Conservation (phyloP, 2,888 invertebrate genomes). For the Thecocarcelia acutangulata region DNA sequence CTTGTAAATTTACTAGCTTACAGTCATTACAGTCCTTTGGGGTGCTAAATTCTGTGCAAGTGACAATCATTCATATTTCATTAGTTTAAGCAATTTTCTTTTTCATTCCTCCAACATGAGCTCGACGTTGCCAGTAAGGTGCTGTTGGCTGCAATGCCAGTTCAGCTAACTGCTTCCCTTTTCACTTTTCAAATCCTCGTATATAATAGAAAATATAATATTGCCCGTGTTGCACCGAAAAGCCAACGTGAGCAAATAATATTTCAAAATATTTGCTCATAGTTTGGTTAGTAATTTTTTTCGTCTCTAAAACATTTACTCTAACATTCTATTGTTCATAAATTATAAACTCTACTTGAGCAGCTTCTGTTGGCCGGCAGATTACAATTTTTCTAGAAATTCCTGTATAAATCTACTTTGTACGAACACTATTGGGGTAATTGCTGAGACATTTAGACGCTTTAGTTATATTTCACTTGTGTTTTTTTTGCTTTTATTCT, state of each 20-base stretch:
- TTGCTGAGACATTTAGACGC: conserved; percentile 59
- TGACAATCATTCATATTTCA: conserved; percentile 66
- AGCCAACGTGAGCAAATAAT: conserved; percentile 61
- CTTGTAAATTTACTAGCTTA: not conserved
- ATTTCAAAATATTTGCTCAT: conserved; percentile 66
- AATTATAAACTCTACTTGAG: conserved; percentile 55
- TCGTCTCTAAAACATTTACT: conserved; percentile 14
- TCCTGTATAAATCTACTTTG: conserved; percentile 11
- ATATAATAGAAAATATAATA: not conserved
- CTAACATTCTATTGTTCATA: conserved; percentile 61
- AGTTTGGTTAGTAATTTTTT: conserved; percentile 56
- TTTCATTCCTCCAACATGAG: not conserved
- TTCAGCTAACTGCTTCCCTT: not conserved
- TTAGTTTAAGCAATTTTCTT: conserved; percentile 35
- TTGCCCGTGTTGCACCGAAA: not conserved
- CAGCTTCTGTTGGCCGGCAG: conserved; percentile 5
- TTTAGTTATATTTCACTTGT: conserved; percentile 10
- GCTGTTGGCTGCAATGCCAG: too few species aligned
- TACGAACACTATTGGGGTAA: conserved; percentile 36
- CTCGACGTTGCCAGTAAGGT: conserved; percentile 20
- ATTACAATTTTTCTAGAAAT: not conserved
- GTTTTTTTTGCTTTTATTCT: not conserved
- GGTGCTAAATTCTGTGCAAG: conserved; percentile 45
- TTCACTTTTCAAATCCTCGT: too few species aligned
- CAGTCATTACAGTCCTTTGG: conserved; percentile 12